A percentile compares a stretch with the other conserved stretches of the same genome.
Conservation (phyloP, 2,888 invertebrate genomes). For the Crematogaster levior region DNA sequence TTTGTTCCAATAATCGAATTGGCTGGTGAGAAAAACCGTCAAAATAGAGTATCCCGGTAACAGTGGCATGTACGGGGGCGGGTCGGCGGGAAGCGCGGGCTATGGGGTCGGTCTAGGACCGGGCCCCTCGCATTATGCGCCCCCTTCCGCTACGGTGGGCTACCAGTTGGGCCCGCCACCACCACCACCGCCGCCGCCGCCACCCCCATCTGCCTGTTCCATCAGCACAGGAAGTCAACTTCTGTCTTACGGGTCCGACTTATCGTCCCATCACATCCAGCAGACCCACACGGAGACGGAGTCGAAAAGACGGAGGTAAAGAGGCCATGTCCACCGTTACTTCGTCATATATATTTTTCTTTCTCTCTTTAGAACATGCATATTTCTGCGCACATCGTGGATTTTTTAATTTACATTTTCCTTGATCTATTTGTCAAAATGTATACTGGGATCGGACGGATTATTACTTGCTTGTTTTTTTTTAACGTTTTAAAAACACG, state of each 20-base stretch:
- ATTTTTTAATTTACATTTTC: background rate
- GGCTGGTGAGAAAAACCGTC: constrained; percentile 60
- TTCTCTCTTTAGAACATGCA: background rate
- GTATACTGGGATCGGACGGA: background rate
- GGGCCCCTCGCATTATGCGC: constrained; percentile 81
- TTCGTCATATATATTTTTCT: background rate
- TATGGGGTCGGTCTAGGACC: constrained; percentile 82
- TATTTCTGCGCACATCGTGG: background rate
- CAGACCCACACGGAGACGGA: constrained; percentile 78
- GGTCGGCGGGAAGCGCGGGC: constrained; percentile 79
- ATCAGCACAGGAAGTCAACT: constrained; percentile 79
- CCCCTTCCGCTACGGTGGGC: constrained; percentile 78
- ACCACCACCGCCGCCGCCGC: constrained; percentile 73
- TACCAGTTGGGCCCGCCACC: constrained; percentile 82
- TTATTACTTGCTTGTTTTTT: background rate
- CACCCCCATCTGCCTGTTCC: constrained; percentile 70
- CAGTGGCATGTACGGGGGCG: constrained; percentile 83
- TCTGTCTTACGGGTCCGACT: constrained; percentile 80
- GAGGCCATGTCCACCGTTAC: background rate
- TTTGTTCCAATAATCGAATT: background rate
- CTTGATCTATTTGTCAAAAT: background rate
- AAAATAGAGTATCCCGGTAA: constrained; percentile 84
- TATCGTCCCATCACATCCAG: constrained; percentile 82
- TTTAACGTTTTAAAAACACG: background rate
- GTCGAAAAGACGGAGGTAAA: constrained; percentile 80